Evolutionary conservation across 1,140 invertebrate genomes (phyloP).

Genomic region (Babylonia areolata): DNA sequence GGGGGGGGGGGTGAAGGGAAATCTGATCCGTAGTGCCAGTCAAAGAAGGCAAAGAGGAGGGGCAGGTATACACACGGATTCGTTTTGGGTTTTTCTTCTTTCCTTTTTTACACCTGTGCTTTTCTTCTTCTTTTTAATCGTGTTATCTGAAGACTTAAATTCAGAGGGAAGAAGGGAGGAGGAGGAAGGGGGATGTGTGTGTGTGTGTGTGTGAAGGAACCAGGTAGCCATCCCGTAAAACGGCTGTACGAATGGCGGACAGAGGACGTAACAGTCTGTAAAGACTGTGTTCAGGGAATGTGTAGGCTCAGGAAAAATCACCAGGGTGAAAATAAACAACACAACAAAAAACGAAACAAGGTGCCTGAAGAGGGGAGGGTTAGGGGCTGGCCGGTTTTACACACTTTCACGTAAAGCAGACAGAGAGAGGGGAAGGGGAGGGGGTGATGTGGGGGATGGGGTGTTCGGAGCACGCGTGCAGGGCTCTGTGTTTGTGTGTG

Average conservation of each 20-base stretch:
- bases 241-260: not conserved
- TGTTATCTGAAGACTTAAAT: no score
- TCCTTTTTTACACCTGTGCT: not conserved
- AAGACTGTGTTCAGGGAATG: not conserved
- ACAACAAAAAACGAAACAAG: not conserved
- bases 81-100: no score
- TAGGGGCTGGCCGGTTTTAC: not conserved
- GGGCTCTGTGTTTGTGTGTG: no score
- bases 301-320: not conserved
- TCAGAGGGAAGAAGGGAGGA: no score
- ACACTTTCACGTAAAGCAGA: not conserved
- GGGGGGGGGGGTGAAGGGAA: not conserved
- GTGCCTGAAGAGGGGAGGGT: not conserved
- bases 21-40: slow-evolving; percentile 23
- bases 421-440: not conserved
- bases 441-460: no score
- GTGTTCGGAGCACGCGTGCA: no score
- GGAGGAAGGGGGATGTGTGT: no score
- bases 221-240: not conserved
- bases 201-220: no score
- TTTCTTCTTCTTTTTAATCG: no score
- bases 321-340: no score
- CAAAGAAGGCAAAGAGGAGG: slow-evolving; percentile 36
- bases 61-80: no score
- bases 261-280: not conserved